Evolutionary conservation across 2,888 invertebrate genomes (phyloP).

Genomic region (Reticulitermes lucifugus): DNA sequence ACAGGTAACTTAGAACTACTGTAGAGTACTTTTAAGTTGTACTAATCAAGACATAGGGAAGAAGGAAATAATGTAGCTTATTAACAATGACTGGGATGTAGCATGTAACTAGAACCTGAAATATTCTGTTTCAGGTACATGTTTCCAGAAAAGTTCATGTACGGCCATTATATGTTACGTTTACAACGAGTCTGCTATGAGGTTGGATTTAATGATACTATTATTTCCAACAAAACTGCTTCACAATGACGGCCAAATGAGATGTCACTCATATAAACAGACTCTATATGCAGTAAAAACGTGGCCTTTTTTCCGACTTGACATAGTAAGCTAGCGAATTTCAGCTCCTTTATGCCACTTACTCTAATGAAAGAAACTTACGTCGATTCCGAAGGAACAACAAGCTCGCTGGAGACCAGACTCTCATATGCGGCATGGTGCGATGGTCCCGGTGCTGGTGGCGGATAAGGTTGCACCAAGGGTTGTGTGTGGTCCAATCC

Average conservation of each 20-base stretch:
- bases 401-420: slow-evolving; percentile 71
- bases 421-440: slow-evolving; percentile 71
- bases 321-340: no score
- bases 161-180: background rate
- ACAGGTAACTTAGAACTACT: background rate
- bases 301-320: no score
- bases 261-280: no score
- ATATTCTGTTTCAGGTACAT: background rate
- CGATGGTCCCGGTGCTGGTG: slow-evolving; percentile 67
- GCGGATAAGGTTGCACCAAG: slow-evolving; percentile 75
- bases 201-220: no score
- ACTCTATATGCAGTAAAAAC: no score
- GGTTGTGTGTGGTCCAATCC: slow-evolving; percentile 69
- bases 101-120: background rate
- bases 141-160: background rate
- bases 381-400: slow-evolving; percentile 83
- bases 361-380: slow-evolving; percentile 66
- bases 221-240: no score
- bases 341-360: no score
- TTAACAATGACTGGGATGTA: background rate
- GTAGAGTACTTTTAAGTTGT: background rate
- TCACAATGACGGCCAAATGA: no score
- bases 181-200: no score
- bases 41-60: background rate
- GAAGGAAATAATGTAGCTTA: background rate